These are phyloP conservation scores for Parazoanthus atlanticus DNA, from an alignment of 92 coral and sea anemone genomes.

Conservation along the genomic window DNA sequence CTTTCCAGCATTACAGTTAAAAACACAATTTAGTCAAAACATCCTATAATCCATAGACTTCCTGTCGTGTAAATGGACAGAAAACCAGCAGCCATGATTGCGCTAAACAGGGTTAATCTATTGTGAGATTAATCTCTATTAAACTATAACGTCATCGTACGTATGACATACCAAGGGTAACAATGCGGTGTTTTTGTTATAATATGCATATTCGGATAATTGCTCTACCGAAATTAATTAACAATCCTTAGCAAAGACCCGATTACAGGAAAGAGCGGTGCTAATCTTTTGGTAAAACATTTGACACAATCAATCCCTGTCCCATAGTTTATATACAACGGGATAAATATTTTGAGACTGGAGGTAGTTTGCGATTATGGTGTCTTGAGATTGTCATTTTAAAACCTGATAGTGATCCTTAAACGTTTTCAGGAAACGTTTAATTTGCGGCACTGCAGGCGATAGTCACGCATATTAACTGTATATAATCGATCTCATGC, in stretches of 20 bases:
- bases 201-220: neutral
- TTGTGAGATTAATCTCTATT: neutral
- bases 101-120: neutral
- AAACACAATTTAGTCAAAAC: neutral
- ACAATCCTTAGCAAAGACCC: neutral
- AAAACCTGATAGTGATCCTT: neutral
- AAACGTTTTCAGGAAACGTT: neutral
- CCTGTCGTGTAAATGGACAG: conserved; percentile 10
- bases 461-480: too few species aligned
- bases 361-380: neutral
- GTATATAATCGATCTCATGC: neutral
- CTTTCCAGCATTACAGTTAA: too few species aligned
- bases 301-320: neutral
- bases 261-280: neutral
- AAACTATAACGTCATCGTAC: neutral
- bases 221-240: neutral
- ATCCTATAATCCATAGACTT: neutral
- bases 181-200: neutral
- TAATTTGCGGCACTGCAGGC: neutral
- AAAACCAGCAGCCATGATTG: neutral
- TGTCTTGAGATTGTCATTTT: neutral
- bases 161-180: neutral
- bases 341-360: neutral
- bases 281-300: neutral
- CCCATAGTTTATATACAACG: neutral